Percentiles rank a stretch among this genome's conserved stretches.
These are phyloP conservation scores for Vanessa cardui DNA, from an alignment of 2,888 invertebrate species.

Conservation along the genomic window DNA sequence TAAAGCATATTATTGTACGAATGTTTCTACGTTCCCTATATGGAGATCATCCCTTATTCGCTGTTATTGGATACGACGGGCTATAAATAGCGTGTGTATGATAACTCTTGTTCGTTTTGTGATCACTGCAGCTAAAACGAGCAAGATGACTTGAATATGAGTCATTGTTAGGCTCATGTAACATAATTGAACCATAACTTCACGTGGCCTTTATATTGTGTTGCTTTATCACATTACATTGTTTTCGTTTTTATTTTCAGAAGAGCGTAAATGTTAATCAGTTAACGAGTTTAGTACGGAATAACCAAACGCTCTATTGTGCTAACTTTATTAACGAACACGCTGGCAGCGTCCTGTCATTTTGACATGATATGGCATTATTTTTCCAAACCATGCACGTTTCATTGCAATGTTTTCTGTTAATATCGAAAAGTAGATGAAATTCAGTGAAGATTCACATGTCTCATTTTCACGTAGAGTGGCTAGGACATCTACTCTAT, in stretches of 20 bases:
- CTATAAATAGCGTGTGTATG: slow-evolving; percentile 38
- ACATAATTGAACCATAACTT: slow-evolving; percentile 33
- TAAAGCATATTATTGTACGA: not conserved
- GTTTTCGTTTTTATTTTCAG: not conserved
- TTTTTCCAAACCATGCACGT: no score
- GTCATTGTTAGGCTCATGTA: slow-evolving; percentile 29
- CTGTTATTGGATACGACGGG: slow-evolving; percentile 39
- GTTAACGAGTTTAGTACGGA: not conserved
- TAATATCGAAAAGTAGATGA: no score
- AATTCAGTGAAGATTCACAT: no score
- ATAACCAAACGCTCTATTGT: not conserved
- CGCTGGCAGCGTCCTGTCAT: no score
- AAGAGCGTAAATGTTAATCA: not conserved
- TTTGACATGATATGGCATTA: no score
- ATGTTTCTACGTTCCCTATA: slow-evolving; percentile 4
- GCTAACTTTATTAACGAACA: no score
- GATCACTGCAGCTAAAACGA: slow-evolving; percentile 31
- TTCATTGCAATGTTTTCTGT: no score
- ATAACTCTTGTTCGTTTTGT: slow-evolving; percentile 37
- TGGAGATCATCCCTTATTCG: slow-evolving; percentile 40
- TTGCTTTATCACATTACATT: slow-evolving; percentile 4
- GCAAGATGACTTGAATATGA: slow-evolving; percentile 34
- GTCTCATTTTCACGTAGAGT: no score
- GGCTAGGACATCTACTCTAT: no score
- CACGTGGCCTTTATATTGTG: slow-evolving; percentile 16